Evolutionary conservation across 2,797 vertebrate genomes (phyloP).

Genomic region (Sciaenops ocellatus): DNA sequence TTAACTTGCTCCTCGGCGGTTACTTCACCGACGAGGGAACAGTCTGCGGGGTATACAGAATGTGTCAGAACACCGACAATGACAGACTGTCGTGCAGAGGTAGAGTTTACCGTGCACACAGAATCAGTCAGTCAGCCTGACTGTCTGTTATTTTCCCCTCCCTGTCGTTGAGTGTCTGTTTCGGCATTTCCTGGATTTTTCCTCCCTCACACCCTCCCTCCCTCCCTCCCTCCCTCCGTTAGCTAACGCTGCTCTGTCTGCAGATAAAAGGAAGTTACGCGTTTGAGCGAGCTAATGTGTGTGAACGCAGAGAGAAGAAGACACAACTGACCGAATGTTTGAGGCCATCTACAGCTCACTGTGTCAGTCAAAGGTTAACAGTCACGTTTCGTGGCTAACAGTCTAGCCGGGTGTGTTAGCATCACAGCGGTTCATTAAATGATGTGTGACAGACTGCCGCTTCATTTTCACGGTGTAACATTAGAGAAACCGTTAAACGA

Average conservation of each 20-base stretch:
- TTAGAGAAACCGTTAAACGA: accelerated
- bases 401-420: constrained; percentile 49
- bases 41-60: not conserved
- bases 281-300: not conserved
- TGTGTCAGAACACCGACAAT: constrained; percentile 20
- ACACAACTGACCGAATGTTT: too few relatives aligned
- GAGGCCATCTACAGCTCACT: accelerated
- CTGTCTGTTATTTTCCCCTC: not conserved
- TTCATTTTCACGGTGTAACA: not conserved
- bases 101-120: not conserved
- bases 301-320: not conserved
- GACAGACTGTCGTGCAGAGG: not conserved
- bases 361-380: not conserved
- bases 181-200: constrained; percentile 79
- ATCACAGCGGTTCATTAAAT: constrained; percentile 51
- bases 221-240: constrained; percentile 57
- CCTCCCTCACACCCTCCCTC: constrained; percentile 51
- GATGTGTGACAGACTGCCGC: not conserved
- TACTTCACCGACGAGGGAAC: not conserved
- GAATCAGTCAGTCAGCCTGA: too few relatives aligned
- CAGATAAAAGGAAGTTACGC: constrained; percentile 43
- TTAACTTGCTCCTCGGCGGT: not conserved
- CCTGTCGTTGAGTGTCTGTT: constrained; percentile 25
- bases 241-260: constrained; percentile 57
- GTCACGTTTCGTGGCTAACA: not conserved